Base-by-base conservation (phyloP, 1,140 invertebrate species). In the Cydia strobilella region DNA sequence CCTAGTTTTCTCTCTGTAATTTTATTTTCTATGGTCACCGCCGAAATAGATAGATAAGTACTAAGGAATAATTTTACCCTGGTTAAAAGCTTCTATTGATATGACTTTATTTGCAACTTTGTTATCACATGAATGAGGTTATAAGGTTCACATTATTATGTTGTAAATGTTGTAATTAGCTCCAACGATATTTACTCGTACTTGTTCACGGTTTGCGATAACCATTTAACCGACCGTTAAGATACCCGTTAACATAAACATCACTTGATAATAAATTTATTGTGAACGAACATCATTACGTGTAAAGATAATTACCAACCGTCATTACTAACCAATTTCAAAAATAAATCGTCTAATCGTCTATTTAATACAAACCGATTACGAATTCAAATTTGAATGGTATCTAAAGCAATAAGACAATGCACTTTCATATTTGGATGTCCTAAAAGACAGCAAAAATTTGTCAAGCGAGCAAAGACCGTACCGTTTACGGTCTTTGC, bases 141-240 rank as follows among this genome's bases (percentile, higher is more conserved):
- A 23, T 59, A 23, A 51, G n/a, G 20, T 59, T 23, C 20, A 51
- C 48, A 59, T 59, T 9, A 23, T 59, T 59, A 59, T 59, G 54
- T 59, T 23, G 54, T 59, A 59, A 59, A 59, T 59, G 54, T 59
- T 23, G 54, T 59, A 59, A 59, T 59, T 59, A 59, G 54, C 54
- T 59, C 20, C 1, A 23, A 59, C 20, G 23, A 59, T 59, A 23
- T 59, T 59, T 59, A 59, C 54, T 59, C 20, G 20, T 23, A 59
- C 54, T 59, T 59, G 18, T 20, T 59, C 20, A 23, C 20, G 20
- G 7, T 59, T 59, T 23, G n/a, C n/a, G 54, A 59, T 59, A 59
- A 59, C 54, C 54, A 59, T 23, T 23, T 59, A 59, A 23, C 20
- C n/a, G 51, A 15, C 51, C 54, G 54, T 59, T 59, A 59, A 59